phyloP scores from a whole-genome alignment of 2,888 invertebrate species.

The Dicyrtoma fusca region DNA sequence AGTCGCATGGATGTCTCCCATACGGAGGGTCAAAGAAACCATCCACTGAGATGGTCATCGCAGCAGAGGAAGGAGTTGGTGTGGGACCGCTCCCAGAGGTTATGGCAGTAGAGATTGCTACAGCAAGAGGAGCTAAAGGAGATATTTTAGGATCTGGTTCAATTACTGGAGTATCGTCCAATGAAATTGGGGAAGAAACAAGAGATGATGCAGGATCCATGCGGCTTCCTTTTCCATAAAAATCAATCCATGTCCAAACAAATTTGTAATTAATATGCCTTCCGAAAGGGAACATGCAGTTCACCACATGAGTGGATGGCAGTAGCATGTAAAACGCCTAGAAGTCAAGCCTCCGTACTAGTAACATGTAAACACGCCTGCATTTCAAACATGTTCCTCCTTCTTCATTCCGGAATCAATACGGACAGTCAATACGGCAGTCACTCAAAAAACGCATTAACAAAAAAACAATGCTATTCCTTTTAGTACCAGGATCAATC shows the following conservation, averaged over 20 bases:
- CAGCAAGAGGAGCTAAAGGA: conserved; percentile 62
- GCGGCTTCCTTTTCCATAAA: conserved; percentile 45
- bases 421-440: too few species aligned
- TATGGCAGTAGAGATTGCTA: conserved; percentile 55
- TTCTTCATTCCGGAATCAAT: too few species aligned
- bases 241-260: conserved; percentile 27
- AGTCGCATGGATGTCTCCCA: conserved; percentile 42
- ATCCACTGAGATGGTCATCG: conserved; percentile 81
- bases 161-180: conserved; percentile 50
- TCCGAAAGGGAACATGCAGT: neutral
- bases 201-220: conserved; percentile 53
- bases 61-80: conserved; percentile 81
- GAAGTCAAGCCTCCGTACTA: too few species aligned
- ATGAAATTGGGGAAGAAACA: conserved; percentile 51
- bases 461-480: too few species aligned
- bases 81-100: conserved; percentile 51
- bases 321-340: too few species aligned
- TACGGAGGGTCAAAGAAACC: conserved; percentile 73
- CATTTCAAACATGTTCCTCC: too few species aligned
- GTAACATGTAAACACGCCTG: too few species aligned
- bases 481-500: too few species aligned
- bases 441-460: too few species aligned
- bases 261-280: conserved; percentile 4
- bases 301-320: too few species aligned
- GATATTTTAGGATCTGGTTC: conserved; percentile 42